Base-by-base conservation (phyloP, 2,888 invertebrate genomes). In the Leucoma salicis region DNA sequence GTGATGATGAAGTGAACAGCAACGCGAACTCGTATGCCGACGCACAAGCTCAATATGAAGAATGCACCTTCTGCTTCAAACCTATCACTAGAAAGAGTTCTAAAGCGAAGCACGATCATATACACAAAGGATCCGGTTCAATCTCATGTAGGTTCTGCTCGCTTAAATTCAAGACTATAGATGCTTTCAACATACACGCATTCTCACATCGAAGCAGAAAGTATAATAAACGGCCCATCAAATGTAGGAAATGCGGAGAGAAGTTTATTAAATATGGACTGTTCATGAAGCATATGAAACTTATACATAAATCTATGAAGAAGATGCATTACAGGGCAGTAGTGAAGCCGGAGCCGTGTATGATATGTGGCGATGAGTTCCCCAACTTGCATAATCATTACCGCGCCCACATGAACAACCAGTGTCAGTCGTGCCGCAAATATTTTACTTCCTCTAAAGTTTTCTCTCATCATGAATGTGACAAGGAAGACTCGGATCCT, bases 301-400 rank as follows among this genome's bases (percentile, higher is more conserved):
- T 46, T 0, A 78, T 74, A 14, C 90, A 90, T 61, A 82, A 86
- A 43, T 76, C 71, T 1, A 51, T 58, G 4, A 81, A 83, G 60
- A 90, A 86, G 50, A 51, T 89, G 49, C 87, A 89, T 53, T 88
- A 90, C 53, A 66, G 88, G 12, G 78, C 87, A 1, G 53, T 63
- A 1, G 82, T 88, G 15, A 78, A 70, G 56, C 87, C 92, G 0
- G 92, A 91, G 51, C 87, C 84, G 25, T 93, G 93, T 63, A 90
- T 91, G 31, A 85, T 93, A 3, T 93, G 93, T 64, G 88, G 91
- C 10, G 91, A 86, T 18, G 77, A 82, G 0, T 92, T 92, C 60
- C 91, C 92, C 1, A 91, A 92, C 47, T 80, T 92, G 46, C 92
- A 92, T 70, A 92, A 92, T 61, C 91, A 93, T 49, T 91, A 91